Base-by-base conservation (phyloP, 2,888 invertebrate species). In the Panorpa germanica region DNA sequence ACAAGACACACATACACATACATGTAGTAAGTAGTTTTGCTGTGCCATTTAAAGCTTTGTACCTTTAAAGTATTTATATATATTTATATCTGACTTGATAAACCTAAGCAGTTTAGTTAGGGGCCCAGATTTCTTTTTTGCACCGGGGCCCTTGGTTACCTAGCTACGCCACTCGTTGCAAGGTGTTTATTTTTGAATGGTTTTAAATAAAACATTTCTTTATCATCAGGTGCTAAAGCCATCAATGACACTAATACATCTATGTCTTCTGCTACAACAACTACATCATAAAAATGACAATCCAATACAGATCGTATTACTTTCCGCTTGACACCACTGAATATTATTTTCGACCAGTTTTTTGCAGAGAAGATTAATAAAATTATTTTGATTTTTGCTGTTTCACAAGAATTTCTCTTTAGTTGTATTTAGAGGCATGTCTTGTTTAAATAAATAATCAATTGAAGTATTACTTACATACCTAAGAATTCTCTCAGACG, bases 261-360 rank as follows among this genome's bases (percentile, higher is more conserved):
- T 33, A 38, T 39, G 21, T 39, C 35, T 24, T 39, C 38, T 34
- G 37, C 38, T 35, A 38, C 39, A 39, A 39, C 34, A 38, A 40
- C 37, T 24, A 37, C 32, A 35, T 34, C 5, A 26, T n/a, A 26
- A 18, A 30, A 35, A 27, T 28, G 26, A 30, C 32, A 25, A 32
- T 38, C 30, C 18, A 37, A n/a, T 29, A 31, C 34, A 31, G 34
- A 32, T 35, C 9, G 33, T 29, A 34, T 34, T 33, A 35, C 29
- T 29, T 34, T 22, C 34, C 21, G 26, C 27, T 35, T 35, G 35
- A 25, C 21, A 27, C 26, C 27, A 36, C 29, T 31, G 26, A 31
- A 37, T 31, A 31, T 34, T 34, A 34, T 37, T 31, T 34, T 25
- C 31, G 15, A 28, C 14, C 19, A 35, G 33, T 17, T 33, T 30